These are phyloP conservation scores for Leucozona laternaria DNA, from an alignment of 2,888 invertebrate species.

Conservation along the genomic window DNA sequence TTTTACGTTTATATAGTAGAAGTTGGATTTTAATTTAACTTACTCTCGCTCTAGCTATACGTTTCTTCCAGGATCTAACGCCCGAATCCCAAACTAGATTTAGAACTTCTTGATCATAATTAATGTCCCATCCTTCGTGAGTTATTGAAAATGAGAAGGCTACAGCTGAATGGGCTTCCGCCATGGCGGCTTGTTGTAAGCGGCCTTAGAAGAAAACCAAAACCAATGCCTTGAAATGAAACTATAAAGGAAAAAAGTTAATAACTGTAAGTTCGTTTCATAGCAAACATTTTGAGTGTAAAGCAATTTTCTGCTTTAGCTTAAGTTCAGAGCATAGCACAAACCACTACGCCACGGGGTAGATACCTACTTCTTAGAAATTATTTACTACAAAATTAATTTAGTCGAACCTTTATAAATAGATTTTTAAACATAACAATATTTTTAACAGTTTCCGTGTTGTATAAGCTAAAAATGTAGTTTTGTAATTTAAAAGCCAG, in stretches of 20 bases:
- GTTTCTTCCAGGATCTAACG: conserved; percentile 97
- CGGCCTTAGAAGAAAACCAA: conserved; percentile 22
- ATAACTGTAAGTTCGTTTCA: no score
- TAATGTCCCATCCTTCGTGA: conserved; percentile 99
- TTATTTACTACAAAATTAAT: no score
- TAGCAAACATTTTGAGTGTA: no score
- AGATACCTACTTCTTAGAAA: no score
- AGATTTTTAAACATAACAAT: no score
- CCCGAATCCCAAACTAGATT: conserved; percentile 98
- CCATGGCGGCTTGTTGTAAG: conserved; percentile 87
- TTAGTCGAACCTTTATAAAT: no score
- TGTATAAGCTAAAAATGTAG: no score
- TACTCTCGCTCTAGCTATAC: conserved; percentile 95
- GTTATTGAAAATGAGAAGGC: conserved; percentile 99
- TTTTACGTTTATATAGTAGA: neutral
- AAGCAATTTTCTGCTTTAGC: no score
- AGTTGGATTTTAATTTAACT: conserved; percentile 79
- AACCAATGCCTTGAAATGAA: conserved; percentile 27
- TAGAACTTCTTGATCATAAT: conserved; percentile 98
- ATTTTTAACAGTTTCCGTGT: no score
- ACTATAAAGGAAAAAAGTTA: conserved; percentile 36
- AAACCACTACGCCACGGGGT: no score
- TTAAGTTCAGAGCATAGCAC: no score
- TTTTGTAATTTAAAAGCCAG: no score
- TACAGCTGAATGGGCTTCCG: conserved; percentile 99